Evolutionary conservation across 2,797 vertebrate species (phyloP), one percentile per base, ranked within the genome.

Genomic region (Pangasius djambal): DNA sequence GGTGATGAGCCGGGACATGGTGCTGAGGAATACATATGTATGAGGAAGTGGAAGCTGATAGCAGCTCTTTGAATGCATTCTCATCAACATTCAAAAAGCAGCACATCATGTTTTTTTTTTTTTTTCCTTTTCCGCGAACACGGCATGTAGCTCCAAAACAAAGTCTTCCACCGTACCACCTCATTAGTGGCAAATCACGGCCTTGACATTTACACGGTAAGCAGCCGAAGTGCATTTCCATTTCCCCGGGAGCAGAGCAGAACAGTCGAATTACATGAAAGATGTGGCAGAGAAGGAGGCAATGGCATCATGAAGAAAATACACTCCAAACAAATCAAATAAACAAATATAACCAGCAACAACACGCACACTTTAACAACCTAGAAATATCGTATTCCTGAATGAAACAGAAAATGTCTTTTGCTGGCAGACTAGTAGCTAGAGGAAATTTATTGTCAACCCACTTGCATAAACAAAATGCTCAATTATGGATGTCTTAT

Each of bases 151-250:
- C 94, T 92, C 89, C 89, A 92, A 93, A 94, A 94, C 94, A 96
- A 95, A 94, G 94, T 95, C 95, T 94, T 93, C 93, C 92, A 92
- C 91, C 92, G 92, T 94, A 93, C 93, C 91, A 84, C 93, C 94
- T 96, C 94, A 95, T 96, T 96, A 96, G 94, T 83, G 89, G 92
- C 89, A 93, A 95, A 94, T 95, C 94, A 94, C 86, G 77, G 84
- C 92, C 89, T 88, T 94, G 94, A 95, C 95, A 94, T 95, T 94
- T 94, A 92, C 84, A 92, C 92, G 93, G 93, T 92, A 93, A 92
- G 81, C 88, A 93, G 93, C 90, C 90, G 89, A 83, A 79, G 91
- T 34, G 91, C 91, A 86, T 94, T 93, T 93, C 89, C 91, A 89
- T 91, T 91, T 93, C 92, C 81, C 91, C 92, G 18, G 83, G 63